phyloP scores from a whole-genome alignment of 2,797 vertebrate species.

The Xyrichtys novacula region DNA sequence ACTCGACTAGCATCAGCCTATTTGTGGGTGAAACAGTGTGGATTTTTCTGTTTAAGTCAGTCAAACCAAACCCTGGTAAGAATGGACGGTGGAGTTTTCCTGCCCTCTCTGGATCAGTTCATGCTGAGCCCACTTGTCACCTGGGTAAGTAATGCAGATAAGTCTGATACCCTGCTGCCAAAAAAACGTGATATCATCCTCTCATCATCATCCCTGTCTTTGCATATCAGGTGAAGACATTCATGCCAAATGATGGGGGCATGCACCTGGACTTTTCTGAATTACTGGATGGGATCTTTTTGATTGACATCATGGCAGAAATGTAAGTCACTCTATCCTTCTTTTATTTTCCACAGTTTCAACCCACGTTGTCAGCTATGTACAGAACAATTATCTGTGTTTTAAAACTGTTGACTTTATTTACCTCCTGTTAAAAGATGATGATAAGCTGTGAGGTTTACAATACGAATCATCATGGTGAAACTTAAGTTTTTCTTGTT shows the following conservation, averaged over 20 bases:
- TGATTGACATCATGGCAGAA: conserved; percentile 94
- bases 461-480: neutral
- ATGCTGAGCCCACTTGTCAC: conserved; percentile 94
- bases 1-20: neutral
- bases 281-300: conserved; percentile 90
- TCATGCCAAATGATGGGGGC: conserved; percentile 86
- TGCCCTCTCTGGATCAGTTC: conserved; percentile 89
- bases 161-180: neutral
- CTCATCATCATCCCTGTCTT: conserved; percentile 10
- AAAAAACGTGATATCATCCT: neutral
- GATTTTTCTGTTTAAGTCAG: conserved; percentile 17
- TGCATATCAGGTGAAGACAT: conserved; percentile 90
- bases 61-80: conserved; percentile 4
- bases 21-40: conserved; percentile 2
- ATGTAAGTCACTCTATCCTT: conserved; percentile 86
- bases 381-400: conserved; percentile 12
- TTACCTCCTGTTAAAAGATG: neutral
- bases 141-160: conserved; percentile 86
- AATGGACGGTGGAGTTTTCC: conserved; percentile 92
- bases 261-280: conserved; percentile 89
- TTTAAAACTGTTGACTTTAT: conserved; percentile 12
- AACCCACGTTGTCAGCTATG: conserved; percentile 5
- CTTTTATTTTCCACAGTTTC: conserved; percentile 7
- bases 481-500: neutral
- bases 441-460: neutral